A percentile compares a stretch with the other conserved stretches of the same genome.
phyloP scores from a whole-genome alignment of 2,113 vertebrate genomes.

The Boleophthalmus pectinirostris region DNA sequence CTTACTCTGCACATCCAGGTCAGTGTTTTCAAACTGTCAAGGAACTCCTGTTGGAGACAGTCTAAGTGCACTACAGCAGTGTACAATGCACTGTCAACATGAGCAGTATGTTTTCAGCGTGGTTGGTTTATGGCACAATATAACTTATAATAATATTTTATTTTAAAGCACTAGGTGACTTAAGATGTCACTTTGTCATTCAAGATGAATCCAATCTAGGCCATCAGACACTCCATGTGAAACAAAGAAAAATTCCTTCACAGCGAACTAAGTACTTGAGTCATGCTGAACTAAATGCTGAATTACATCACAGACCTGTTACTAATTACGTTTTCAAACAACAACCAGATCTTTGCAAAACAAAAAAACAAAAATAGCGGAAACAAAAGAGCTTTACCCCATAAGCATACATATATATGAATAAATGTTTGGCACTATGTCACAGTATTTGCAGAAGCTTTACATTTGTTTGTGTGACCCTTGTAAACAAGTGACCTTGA shows the following conservation, averaged over 20 bases:
- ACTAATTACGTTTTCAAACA: no score
- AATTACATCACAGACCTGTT: background rate
- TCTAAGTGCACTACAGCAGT: background rate
- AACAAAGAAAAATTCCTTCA: background rate
- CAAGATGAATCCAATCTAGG: no score
- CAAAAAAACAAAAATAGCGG: no score
- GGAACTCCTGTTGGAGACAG: background rate
- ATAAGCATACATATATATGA: no score
- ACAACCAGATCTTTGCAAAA: background rate
- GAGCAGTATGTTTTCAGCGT: background rate
- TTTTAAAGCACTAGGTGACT: no score
- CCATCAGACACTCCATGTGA: background rate
- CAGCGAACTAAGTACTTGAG: background rate
- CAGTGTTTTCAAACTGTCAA: background rate
- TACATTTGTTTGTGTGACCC: background rate
- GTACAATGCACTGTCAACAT: background rate
- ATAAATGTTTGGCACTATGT: no score
- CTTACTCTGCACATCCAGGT: background rate
- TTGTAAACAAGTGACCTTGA: background rate
- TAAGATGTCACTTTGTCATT: no score
- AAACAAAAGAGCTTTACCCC: no score
- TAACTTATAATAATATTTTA: no score
- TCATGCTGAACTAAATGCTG: background rate
- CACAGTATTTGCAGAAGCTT: background rate
- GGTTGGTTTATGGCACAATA: no score